Conservation (phyloP, 2,888 invertebrate genomes). For the Trissoscelio sp. region DNA sequence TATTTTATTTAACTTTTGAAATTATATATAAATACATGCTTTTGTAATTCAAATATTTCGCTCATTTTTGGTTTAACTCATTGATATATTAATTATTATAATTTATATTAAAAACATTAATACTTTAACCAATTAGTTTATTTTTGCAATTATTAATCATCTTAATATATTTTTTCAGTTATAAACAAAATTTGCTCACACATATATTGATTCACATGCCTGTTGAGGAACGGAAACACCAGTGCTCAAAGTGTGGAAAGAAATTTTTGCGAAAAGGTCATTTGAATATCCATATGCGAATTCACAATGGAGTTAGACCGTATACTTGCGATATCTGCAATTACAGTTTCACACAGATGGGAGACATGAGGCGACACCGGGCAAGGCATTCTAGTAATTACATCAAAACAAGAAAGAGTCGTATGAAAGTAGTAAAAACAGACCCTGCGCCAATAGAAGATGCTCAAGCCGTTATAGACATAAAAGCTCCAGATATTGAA, state of each 20-base stretch:
- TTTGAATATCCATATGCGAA: conserved; percentile 73
- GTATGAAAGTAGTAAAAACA: conserved; percentile 17
- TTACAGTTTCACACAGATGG: conserved; percentile 75
- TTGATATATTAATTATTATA: too few species aligned
- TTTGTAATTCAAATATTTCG: not conserved
- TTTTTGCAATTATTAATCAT: too few species aligned
- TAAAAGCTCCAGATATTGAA: not conserved
- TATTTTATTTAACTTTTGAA: too few species aligned
- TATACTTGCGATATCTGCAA: conserved; percentile 75
- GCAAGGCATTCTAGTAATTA: conserved; percentile 69
- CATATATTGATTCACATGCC: conserved; percentile 73
- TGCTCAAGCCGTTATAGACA: not conserved
- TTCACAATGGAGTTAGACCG: conserved; percentile 74
- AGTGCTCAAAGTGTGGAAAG: conserved; percentile 72
- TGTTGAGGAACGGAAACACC: conserved; percentile 73
- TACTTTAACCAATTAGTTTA: too few species aligned
- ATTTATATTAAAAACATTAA: too few species aligned
- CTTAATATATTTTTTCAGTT: conserved; percentile 68
- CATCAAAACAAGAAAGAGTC: conserved; percentile 43
- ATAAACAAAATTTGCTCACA: conserved; percentile 72
- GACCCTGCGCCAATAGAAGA: conserved; percentile 10
- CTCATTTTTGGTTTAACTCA: too few species aligned
- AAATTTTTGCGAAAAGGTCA: conserved; percentile 72
- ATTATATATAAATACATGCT: too few species aligned
- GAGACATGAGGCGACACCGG: conserved; percentile 74